A percentile compares a stretch with the other conserved stretches of the same genome.
These are phyloP conservation scores for Hyperopisus bebe DNA, from an alignment of 2,113 vertebrate genomes.

Conservation along the genomic window DNA sequence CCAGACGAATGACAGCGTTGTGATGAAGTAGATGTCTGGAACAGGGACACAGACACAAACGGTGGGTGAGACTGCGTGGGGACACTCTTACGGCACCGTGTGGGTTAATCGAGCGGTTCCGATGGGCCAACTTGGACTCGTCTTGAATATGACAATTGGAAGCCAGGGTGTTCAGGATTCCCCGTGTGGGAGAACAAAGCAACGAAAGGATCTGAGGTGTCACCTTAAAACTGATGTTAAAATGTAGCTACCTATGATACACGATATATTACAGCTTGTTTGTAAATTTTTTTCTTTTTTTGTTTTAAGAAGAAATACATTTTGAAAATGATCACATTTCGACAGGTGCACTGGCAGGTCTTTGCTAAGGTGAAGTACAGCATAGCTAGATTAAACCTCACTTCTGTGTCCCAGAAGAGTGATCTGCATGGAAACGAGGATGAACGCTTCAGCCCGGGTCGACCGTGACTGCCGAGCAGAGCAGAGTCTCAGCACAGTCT, in stretches of 20 bases:
- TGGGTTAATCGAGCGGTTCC: not conserved
- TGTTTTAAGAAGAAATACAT: not conserved
- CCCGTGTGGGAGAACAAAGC: not conserved
- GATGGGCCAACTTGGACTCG: not conserved
- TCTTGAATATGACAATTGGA: not conserved
- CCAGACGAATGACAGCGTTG: conserved; percentile 90
- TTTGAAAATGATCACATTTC: not conserved
- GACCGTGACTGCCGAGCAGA: not conserved
- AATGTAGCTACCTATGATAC: not conserved
- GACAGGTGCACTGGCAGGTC: not conserved
- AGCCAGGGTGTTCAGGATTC: not conserved
- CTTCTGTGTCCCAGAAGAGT: not conserved
- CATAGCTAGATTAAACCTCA: not conserved
- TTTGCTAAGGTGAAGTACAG: not conserved
- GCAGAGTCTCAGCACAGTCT: no score
- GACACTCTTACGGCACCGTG: not conserved
- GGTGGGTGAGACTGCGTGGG: not conserved
- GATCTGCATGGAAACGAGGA: not conserved
- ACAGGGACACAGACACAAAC: not conserved
- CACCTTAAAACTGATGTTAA: not conserved
- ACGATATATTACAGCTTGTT: not conserved
- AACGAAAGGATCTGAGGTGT: not conserved
- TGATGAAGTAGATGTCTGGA: conserved; percentile 91
- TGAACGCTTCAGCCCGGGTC: not conserved
- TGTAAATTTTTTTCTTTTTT: not conserved